A percentile compares a stretch with the other conserved stretches of the same genome.
Conservation (phyloP, 2,888 invertebrate species). For the Lasioglossum lativentre region DNA sequence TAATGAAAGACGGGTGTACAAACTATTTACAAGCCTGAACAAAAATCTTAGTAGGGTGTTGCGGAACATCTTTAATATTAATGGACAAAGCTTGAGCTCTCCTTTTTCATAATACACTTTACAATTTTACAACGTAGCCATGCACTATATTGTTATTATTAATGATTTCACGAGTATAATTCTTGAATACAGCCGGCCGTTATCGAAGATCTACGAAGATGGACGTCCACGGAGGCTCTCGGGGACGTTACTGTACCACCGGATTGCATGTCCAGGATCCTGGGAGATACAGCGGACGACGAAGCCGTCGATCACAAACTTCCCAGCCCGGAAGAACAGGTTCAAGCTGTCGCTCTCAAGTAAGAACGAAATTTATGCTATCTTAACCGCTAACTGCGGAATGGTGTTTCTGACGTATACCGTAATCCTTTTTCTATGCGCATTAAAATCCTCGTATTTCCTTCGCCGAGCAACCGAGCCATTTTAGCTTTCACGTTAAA, state of each 20-base stretch:
- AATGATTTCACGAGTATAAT: slow-evolving; percentile 37
- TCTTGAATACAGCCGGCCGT: slow-evolving; percentile 89
- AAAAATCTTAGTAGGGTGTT: too few relatives aligned
- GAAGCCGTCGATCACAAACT: slow-evolving; percentile 93
- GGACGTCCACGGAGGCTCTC: slow-evolving; percentile 93
- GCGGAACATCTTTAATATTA: too few relatives aligned
- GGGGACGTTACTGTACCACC: slow-evolving; percentile 93
- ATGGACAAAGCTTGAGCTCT: too few relatives aligned
- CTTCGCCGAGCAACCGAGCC: neutral
- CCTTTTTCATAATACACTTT: too few relatives aligned
- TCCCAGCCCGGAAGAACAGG: slow-evolving; percentile 95
- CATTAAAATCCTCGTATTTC: neutral
- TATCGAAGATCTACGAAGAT: slow-evolving; percentile 92
- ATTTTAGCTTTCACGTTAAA: neutral
- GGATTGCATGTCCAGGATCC: slow-evolving; percentile 91
- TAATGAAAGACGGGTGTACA: too few relatives aligned
- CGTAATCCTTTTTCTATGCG: neutral
- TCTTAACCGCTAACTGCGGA: slow-evolving; percentile 33
- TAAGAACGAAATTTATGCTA: slow-evolving; percentile 84
- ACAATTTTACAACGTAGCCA: too few relatives aligned
- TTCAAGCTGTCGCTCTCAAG: slow-evolving; percentile 93
- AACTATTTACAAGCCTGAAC: too few relatives aligned
- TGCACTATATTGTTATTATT: too few relatives aligned
- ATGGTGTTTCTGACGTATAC: neutral
- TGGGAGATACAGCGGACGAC: slow-evolving; percentile 86